Evolutionary conservation across 2,113 vertebrate species (phyloP).

Genomic region (Riparia riparia): DNA sequence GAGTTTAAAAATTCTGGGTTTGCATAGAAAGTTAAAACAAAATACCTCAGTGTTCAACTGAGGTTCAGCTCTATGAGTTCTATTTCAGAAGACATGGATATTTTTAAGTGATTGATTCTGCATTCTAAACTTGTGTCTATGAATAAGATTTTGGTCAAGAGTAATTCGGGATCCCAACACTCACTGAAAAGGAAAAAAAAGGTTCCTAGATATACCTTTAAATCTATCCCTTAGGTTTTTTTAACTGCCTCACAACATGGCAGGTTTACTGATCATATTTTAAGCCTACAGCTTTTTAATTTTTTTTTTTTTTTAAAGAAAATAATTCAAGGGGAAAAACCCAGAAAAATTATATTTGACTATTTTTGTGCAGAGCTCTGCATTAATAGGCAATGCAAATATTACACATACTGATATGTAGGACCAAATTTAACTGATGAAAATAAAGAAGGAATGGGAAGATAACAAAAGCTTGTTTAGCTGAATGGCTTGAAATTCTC

Average conservation of each 20-base stretch:
- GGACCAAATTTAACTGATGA: background rate
- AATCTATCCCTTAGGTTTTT: background rate
- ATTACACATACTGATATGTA: background rate
- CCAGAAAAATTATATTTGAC: background rate
- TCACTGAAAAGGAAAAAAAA: background rate
- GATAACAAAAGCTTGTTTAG: background rate
- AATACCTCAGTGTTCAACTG: background rate
- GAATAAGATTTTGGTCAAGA: background rate
- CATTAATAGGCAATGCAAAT: constrained; percentile 4
- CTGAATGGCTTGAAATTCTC: background rate
- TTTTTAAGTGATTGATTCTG: background rate
- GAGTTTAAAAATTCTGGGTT: background rate
- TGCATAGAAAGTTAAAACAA: background rate
- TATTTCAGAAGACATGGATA: background rate
- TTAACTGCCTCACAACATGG: background rate
- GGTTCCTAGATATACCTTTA: background rate
- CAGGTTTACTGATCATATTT: background rate
- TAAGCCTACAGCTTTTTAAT: background rate
- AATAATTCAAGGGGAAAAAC: background rate
- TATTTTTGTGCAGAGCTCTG: background rate
- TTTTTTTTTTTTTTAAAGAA: background rate
- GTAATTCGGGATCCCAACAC: background rate
- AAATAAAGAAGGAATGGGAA: background rate
- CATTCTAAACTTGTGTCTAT: background rate
- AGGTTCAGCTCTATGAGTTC: background rate